A percentile compares a stretch with the other conserved stretches of the same genome.
phyloP scores from a whole-genome alignment of 2,113 vertebrate species.

The Urocolius indicus region DNA sequence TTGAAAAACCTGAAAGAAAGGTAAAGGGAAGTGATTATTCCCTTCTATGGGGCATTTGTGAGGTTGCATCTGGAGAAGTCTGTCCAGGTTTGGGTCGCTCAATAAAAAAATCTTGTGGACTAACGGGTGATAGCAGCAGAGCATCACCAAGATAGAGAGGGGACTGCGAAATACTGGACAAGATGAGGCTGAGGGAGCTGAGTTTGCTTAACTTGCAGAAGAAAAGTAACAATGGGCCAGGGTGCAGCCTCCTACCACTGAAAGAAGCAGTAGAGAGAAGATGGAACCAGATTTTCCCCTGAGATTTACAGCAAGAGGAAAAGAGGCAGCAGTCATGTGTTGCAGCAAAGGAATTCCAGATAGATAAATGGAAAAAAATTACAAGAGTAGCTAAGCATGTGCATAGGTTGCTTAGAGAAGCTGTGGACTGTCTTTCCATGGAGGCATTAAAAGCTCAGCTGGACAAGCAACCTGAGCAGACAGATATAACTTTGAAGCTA shows the following conservation, averaged over 20 bases:
- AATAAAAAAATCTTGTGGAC: neutral
- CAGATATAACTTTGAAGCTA: neutral
- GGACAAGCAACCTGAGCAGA: neutral
- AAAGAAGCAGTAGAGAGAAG: neutral
- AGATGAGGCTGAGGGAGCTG: neutral
- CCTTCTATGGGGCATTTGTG: neutral
- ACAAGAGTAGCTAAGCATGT: neutral
- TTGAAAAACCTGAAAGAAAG: neutral
- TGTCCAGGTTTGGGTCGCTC: neutral
- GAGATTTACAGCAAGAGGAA: neutral
- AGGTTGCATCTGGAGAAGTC: neutral
- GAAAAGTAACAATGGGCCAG: neutral
- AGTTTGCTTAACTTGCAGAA: neutral
- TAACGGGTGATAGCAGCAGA: neutral
- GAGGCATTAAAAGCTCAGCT: slow-evolving; percentile 4
- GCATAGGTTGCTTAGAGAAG: neutral
- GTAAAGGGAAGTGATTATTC: neutral
- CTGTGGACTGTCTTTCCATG: neutral
- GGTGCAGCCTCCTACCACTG: neutral
- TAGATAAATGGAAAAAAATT: neutral
- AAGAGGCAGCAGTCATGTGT: neutral
- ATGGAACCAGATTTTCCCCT: neutral
- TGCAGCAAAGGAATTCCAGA: neutral
- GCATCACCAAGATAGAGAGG: neutral
- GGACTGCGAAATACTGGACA: neutral